phyloP scores from a whole-genome alignment of 2,888 invertebrate genomes.

The Apotomis capreana region DNA sequence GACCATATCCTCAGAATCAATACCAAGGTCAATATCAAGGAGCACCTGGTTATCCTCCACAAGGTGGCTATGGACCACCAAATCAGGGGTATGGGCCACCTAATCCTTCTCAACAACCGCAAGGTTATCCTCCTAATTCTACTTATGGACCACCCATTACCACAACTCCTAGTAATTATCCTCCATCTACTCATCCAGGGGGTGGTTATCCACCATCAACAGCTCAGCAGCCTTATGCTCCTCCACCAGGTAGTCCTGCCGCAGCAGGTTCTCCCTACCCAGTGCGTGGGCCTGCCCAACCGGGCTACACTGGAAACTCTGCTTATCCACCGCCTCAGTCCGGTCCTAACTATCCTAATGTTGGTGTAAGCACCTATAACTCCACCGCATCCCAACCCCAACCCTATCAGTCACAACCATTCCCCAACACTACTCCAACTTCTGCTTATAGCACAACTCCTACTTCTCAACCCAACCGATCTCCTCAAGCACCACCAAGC shows the following conservation, averaged over 20 bases:
- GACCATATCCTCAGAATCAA: slow-evolving; percentile 87
- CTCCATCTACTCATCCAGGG: slow-evolving; percentile 79
- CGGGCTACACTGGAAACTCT: slow-evolving; percentile 75
- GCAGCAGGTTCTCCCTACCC: slow-evolving; percentile 75
- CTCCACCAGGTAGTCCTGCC: slow-evolving; percentile 76
- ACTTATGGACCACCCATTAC: slow-evolving; percentile 85
- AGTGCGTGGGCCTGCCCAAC: slow-evolving; percentile 72
- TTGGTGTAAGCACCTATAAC: slow-evolving; percentile 77
- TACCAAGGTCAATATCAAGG: slow-evolving; percentile 85
- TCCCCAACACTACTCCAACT: slow-evolving; percentile 78
- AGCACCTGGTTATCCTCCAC: slow-evolving; percentile 85
- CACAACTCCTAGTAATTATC: slow-evolving; percentile 83
- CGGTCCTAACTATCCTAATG: slow-evolving; percentile 76
- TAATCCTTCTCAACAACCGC: slow-evolving; percentile 84
- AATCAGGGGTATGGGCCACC: slow-evolving; percentile 86
- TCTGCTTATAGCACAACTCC: slow-evolving; percentile 81
- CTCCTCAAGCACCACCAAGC: slow-evolving; percentile 82
- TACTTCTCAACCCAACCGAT: slow-evolving; percentile 78
- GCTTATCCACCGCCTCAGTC: slow-evolving; percentile 77
- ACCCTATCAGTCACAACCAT: slow-evolving; percentile 78
- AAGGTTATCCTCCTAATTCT: slow-evolving; percentile 86
- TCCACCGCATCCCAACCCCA: slow-evolving; percentile 77
- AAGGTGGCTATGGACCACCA: slow-evolving; percentile 87
- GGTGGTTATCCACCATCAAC: slow-evolving; percentile 76
- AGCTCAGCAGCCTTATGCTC: slow-evolving; percentile 77